Conservation (phyloP, 92 coral and sea anemone genomes). For the Nematostella vectensis region DNA sequence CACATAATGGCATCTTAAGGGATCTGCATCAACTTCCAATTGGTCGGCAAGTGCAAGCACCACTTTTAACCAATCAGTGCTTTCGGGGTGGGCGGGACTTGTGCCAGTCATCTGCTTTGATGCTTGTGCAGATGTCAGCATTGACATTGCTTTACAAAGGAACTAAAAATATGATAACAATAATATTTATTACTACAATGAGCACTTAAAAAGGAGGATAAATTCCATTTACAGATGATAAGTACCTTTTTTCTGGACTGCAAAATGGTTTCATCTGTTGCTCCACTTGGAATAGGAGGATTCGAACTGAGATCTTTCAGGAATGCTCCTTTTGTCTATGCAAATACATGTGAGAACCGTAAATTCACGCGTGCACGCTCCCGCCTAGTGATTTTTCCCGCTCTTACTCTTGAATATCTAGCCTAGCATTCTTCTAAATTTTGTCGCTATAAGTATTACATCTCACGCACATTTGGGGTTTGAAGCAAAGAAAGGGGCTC, state of each 20-base stretch:
- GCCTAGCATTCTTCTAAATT: too few species aligned
- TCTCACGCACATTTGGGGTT: too few species aligned
- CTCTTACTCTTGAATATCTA: too few species aligned
- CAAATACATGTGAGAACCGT: too few species aligned
- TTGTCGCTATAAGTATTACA: too few species aligned
- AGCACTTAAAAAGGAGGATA: too few species aligned
- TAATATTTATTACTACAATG: not conserved
- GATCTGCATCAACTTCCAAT: conserved; percentile 69
- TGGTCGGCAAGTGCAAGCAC: conserved; percentile 71
- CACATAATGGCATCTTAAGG: conserved; percentile 57
- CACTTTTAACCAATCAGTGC: conserved; percentile 62
- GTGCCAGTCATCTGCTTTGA: conserved; percentile 6
- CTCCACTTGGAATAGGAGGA: conserved; percentile 41
- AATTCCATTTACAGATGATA: too few species aligned
- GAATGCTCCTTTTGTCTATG: conserved; percentile 68
- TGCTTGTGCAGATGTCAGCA: conserved; percentile 35
- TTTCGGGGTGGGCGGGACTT: conserved; percentile 11
- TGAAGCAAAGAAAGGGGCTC: too few species aligned
- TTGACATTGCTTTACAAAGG: conserved; percentile 54
- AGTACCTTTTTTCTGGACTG: conserved; percentile 82
- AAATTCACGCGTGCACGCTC: too few species aligned
- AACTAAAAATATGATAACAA: conserved; percentile 25
- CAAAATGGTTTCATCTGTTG: conserved; percentile 46
- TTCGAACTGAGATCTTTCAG: conserved; percentile 70
- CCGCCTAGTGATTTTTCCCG: too few species aligned